A percentile compares a stretch with the other conserved stretches of the same genome.
Evolutionary conservation across 2,797 vertebrate genomes (phyloP).

Genomic region (Myotis vivesi): DNA sequence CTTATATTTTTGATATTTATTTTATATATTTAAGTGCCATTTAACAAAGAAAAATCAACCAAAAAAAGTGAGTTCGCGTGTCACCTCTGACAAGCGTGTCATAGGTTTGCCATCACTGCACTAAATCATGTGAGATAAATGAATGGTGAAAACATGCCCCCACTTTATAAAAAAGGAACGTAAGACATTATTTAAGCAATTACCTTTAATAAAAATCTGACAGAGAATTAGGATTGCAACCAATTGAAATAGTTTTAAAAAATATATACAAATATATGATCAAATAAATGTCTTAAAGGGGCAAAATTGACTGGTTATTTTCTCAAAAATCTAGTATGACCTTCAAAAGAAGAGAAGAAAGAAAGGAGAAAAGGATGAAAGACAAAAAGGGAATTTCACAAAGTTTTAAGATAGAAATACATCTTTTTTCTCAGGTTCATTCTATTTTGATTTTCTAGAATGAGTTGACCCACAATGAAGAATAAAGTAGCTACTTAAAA

Average conservation of each 20-base stretch:
- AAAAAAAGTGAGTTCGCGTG: too few relatives aligned
- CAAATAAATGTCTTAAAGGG: neutral
- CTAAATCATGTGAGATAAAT: neutral
- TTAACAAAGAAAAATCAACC: too few relatives aligned
- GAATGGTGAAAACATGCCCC: neutral
- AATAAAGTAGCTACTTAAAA: neutral
- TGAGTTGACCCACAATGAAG: neutral
- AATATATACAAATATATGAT: neutral
- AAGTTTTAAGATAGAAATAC: neutral
- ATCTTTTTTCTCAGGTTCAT: neutral
- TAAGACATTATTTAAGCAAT: neutral
- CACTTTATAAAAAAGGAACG: neutral
- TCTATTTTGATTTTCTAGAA: neutral
- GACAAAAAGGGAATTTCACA: neutral
- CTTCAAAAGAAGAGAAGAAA: neutral
- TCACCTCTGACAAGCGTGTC: too few relatives aligned
- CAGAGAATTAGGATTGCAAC: neutral
- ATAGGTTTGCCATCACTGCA: too few relatives aligned
- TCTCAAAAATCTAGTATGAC: neutral
- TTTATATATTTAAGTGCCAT: too few relatives aligned
- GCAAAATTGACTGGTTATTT: neutral
- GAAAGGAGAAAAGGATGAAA: neutral
- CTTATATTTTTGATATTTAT: too few relatives aligned
- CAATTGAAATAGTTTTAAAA: neutral
- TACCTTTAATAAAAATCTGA: neutral